Conservation (phyloP, 2,888 invertebrate species). For the Melikaiella ostensackeni region DNA sequence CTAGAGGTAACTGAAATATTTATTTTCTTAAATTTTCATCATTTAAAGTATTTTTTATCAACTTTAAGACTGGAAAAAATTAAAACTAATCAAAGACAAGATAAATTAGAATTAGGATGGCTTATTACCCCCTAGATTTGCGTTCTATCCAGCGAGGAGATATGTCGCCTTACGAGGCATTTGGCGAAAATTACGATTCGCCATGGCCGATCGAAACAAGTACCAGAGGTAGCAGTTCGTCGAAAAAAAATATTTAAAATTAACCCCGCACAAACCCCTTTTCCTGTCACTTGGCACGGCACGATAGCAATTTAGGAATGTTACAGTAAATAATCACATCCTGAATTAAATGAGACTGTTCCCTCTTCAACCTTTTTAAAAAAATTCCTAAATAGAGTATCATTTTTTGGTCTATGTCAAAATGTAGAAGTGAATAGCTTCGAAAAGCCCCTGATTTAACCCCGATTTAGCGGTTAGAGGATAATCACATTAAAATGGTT, state of each 20-base stretch:
- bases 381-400: background rate
- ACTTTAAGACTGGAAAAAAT: constrained; percentile 47
- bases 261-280: constrained; percentile 15
- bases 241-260: constrained; percentile 39
- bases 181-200: constrained; percentile 61
- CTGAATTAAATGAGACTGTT: constrained; percentile 32
- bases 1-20: constrained; percentile 59
- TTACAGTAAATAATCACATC: constrained; percentile 38
- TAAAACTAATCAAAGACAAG: constrained; percentile 35
- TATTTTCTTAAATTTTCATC: background rate
- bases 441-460: background rate
- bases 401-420: background rate
- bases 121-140: constrained; percentile 18
- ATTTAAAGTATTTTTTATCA: background rate
- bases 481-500: too few relatives aligned
- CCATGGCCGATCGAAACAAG: constrained; percentile 57
- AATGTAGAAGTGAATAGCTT: background rate
- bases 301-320: constrained; percentile 6
- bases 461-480: too few relatives aligned
- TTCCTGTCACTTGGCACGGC: constrained; percentile 8
- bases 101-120: background rate
- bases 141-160: constrained; percentile 64
- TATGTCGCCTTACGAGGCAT: constrained; percentile 64
- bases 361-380: background rate
- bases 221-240: constrained; percentile 62